Base-by-base conservation (phyloP, 2,888 invertebrate species). In the Metalampra italica region DNA sequence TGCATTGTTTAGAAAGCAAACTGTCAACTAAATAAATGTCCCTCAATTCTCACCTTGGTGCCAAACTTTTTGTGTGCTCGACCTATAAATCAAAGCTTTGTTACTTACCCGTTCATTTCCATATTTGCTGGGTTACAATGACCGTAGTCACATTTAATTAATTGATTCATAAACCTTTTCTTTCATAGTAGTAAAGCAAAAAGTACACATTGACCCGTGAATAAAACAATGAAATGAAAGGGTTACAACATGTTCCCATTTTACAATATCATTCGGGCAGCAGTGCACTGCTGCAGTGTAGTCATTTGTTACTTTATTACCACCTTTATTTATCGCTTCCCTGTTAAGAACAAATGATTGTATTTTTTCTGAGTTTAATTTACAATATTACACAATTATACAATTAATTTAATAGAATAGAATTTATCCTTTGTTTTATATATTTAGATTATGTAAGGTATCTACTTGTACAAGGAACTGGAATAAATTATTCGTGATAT, bases 111-210 rank as follows among this genome's bases (percentile, higher is more conserved):
- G 64, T 75, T 78, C 75, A 88, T 88, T 86, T 81, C 72, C 88
- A 88, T 89, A 88, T 88, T 87, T 85, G 78, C 78, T 79, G 71
- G 76, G 70, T 71, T 78, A 88, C 88, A 87, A 87, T 84, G 85
- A 86, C 87, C 87, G 83, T 82, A 72, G 72, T 78, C 77, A 82
- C 88, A 78, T 88, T 86, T 89, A 88, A 88, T 88, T 89, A 88
- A 89, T 89, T 88, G 88, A 87, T 85, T 84, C 80, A 85, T 85
- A 87, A 88, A 85, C 77, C 84, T 80, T 83, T 84, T 80, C 75
- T 83, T 84, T 80, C 75, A 80, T 75, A 78, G 77, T 32, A n/a
- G 68, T 68, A 64, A 54, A 74, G 76, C 76, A 81, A 81, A 84
- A 83, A 80, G 72, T 74, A 78, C 65, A 71, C 79, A 79, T 83